A percentile compares a stretch with the other conserved stretches of the same genome.
Evolutionary conservation across 1,140 invertebrate species (phyloP).

Genomic region (Bombus consobrinus): DNA sequence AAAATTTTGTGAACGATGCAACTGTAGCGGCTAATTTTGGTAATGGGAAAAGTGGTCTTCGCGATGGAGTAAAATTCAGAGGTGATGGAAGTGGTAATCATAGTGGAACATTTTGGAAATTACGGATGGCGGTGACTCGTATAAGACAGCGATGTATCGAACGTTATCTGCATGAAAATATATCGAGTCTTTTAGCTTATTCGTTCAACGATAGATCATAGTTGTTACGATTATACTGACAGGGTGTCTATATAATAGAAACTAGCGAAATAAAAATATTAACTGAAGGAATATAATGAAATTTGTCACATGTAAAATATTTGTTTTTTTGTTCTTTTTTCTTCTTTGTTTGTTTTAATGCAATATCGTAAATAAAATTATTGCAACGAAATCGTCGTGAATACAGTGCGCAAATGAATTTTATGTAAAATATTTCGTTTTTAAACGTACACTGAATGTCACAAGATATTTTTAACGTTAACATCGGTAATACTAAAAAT

Average conservation of each 20-base stretch:
- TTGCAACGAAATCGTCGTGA: background rate
- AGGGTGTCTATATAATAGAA: no score
- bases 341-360: background rate
- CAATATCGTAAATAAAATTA: background rate
- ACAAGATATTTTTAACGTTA: background rate
- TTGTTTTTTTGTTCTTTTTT: fast-evolving
- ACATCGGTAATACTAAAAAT: background rate
- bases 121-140: no score
- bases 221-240: no score
- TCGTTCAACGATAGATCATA: background rate
- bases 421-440: background rate
- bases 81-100: no score
- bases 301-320: background rate
- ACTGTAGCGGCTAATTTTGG: no score
- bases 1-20: background rate
- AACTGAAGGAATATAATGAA: background rate
- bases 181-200: background rate
- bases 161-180: no score
- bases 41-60: no score
- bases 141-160: no score
- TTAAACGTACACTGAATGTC: background rate
- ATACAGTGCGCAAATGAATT: background rate
- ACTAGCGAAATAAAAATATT: no score
- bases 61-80: no score
- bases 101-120: no score